Conservation (phyloP, 2,797 vertebrate species). For the Coregonus sp. region DNA sequence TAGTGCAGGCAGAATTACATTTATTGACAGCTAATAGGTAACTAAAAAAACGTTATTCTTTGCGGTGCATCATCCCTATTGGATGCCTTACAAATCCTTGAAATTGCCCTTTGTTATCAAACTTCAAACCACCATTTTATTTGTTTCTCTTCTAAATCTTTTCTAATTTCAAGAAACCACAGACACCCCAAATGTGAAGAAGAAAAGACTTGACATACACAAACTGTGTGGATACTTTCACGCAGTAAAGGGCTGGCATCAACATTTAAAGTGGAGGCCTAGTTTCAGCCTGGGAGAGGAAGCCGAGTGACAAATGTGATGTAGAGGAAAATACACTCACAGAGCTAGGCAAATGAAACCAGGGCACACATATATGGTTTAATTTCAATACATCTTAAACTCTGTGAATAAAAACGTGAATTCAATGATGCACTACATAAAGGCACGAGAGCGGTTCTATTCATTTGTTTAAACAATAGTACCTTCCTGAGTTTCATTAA, state of each 20-base stretch:
- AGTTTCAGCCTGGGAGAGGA: slow-evolving; percentile 38
- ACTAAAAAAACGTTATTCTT: too few relatives aligned
- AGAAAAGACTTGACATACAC: background rate
- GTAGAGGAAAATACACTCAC: slow-evolving; percentile 9
- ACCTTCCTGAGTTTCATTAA: background rate
- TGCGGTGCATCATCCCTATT: too few relatives aligned
- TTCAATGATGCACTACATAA: background rate
- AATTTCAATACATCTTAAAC: background rate
- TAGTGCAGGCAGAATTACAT: background rate
- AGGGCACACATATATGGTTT: slow-evolving; percentile 12
- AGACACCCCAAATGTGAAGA: background rate
- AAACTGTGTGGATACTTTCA: background rate
- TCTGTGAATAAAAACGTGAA: background rate
- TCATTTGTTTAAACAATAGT: background rate
- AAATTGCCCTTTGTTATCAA: background rate
- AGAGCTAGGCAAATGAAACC: slow-evolving; percentile 56
- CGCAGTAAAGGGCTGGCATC: background rate
- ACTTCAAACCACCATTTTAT: background rate
- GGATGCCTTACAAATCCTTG: background rate
- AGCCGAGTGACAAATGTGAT: slow-evolving; percentile 19
- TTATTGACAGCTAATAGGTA: background rate
- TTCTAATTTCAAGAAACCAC: slow-evolving; percentile 7
- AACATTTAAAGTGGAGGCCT: slow-evolving; percentile 27
- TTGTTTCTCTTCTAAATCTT: background rate
- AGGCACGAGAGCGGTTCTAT: background rate